Conservation (phyloP, 2,113 vertebrate species). For the Cyanoramphus novaezelandiae region DNA sequence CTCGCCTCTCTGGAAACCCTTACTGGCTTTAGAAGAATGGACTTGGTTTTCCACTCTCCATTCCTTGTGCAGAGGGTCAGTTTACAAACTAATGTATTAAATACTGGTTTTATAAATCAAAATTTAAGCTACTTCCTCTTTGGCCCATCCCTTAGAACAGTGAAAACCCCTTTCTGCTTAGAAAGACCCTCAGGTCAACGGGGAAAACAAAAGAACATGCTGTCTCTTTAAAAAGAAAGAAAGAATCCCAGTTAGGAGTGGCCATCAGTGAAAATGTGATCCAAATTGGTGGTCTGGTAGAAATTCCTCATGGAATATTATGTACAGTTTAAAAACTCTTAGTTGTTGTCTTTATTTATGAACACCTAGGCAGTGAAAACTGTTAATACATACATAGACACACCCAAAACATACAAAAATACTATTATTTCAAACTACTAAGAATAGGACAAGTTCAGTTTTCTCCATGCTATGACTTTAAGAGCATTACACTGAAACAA, state of each 20-base stretch:
- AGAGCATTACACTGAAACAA: slow-evolving; percentile 95
- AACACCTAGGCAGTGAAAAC: slow-evolving; percentile 96
- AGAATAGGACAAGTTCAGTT: slow-evolving; percentile 97
- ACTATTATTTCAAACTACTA: slow-evolving; percentile 98
- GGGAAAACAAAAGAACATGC: slow-evolving; percentile 52
- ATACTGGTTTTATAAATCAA: not conserved
- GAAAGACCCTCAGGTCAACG: not conserved
- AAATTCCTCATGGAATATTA: slow-evolving; percentile 84
- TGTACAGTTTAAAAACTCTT: slow-evolving; percentile 84
- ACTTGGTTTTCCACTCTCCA: not conserved
- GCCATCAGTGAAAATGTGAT: slow-evolving; percentile 76
- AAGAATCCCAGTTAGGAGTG: slow-evolving; percentile 74
- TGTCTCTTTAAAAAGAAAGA: slow-evolving; percentile 75
- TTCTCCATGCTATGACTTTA: slow-evolving; percentile 99
- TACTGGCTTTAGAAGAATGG: slow-evolving; percentile 8
- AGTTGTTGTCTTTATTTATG: slow-evolving; percentile 71
- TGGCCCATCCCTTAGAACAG: slow-evolving; percentile 49
- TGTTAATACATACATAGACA: slow-evolving; percentile 91
- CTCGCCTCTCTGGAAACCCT: not conserved
- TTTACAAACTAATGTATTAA: not conserved
- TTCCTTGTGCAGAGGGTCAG: slow-evolving; percentile 48
- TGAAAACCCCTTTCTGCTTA: slow-evolving; percentile 51
- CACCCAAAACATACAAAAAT: slow-evolving; percentile 99
- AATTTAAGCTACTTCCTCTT: slow-evolving; percentile 13
- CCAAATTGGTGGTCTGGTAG: slow-evolving; percentile 77